Evolutionary conservation across 2,113 vertebrate genomes (phyloP), one percentile per base, ranked within the genome.

Genomic region (Ochotona curzoniae): DNA sequence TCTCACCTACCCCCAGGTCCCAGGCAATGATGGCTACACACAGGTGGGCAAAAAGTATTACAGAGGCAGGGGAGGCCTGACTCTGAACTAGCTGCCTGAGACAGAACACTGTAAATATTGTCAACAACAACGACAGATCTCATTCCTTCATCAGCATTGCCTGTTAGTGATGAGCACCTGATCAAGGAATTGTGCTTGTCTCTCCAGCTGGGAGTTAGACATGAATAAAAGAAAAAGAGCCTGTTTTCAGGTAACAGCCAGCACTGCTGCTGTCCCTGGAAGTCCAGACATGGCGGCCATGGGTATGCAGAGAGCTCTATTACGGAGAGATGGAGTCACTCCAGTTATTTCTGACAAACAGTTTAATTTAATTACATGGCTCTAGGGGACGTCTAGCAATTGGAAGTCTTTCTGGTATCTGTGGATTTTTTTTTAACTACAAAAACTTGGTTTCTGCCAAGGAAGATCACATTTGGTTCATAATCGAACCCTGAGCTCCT

Each of bases 361-460:
- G 66, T 70, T 87, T 92, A 84, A 84, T 94, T 94, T 90, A 83
- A 95, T 91, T 91, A 64, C 32, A 17, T 26, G 28, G 91, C 80
- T 92, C 79, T 28, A 64, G 60, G 83, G 67, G 25, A 91, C 83
- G 61, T 32, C 11, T 54, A 78, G 67, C 67, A 76, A 51, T 8
- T 61, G 84, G 75, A 54, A 60, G 30, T 44, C 38, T n/a, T 70
- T 80, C 81, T 82, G 88, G n/a, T 83, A 38, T 85, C 91, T 70
- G 63, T 57, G 54, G 49, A 26, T 26, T 57, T 6, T 89, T 63
- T 26, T 66, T 51, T 0, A 49, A 35, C 61, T 66, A 25, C 3
- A 4, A 6, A 15, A 51, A 28, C 63, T 57, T 71, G 6, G 21
- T 70, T 83, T 73, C 75, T 87, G 87, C 83, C 80, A 73, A 69